Evolutionary conservation across 2,797 vertebrate species (phyloP), one percentile per base, ranked within the genome.

Genomic region (Silurus lanzhouensis): DNA sequence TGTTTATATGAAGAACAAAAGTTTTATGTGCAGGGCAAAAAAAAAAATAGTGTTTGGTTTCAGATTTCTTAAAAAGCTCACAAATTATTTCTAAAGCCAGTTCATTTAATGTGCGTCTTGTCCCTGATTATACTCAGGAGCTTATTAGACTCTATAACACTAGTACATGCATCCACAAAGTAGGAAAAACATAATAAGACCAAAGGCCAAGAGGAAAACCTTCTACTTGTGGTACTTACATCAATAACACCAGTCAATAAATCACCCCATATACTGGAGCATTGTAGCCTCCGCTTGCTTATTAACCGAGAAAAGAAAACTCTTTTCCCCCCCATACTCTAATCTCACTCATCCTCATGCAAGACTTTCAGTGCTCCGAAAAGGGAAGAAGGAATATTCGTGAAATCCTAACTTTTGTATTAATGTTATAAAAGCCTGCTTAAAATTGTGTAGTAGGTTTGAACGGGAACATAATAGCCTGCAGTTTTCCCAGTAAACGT

Each of bases 171-270:
- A 82, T 72, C 81, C 44, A 83, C 27, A 83, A 66, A 48, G 60
- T 70, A 22, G 8, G 81, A 58, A 70, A 44, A 38, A 38, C 48
- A 25, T 38, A 70, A 82, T 68, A 70, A 70, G 66, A 70, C 25
- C 6, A 1, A 82, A 71, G 31, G 66, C 31, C 57, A 61, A 46
- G 6, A 61, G 72, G 8, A 66, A 83, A 75, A 61, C 14, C 8
- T 58, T n/a, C 13, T 57, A 19, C 82, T 76, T 66, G 67, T 44
- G 17, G 61, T 63, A 66, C 72, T 84, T 55, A 84, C 71, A 84
- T 74, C 74, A 67, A 74, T 78, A 15, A 84, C 74, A 27, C n/a
- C 6, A 64, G 20, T 68, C 74, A 57, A 52, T 77, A 67, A 84
- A 78, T 78, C 83, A 78, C 31, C 8, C 83, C 20, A 19, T 67